Evolutionary conservation across 2,113 vertebrate species (phyloP).

Genomic region (Centropus bengalensis): DNA sequence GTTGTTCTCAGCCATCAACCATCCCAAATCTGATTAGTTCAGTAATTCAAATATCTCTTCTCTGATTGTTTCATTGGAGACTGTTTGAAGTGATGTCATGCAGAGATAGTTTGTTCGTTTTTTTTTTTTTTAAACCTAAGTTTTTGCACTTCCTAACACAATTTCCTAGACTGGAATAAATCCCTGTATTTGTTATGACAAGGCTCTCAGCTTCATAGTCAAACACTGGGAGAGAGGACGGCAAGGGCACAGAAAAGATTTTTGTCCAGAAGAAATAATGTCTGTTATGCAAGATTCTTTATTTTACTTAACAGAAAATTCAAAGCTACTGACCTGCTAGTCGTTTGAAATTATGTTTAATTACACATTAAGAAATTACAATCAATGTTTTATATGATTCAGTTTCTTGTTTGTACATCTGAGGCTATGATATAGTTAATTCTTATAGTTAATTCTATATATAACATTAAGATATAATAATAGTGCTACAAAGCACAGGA

Average conservation of each 20-base stretch:
- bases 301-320: not conserved
- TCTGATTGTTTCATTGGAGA: not conserved
- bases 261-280: not conserved
- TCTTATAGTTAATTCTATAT: not conserved
- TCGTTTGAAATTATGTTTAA: not conserved
- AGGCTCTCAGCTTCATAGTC: not conserved
- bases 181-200: not conserved
- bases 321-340: not conserved
- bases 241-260: not conserved
- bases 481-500: not conserved
- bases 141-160: not conserved
- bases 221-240: not conserved
- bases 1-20: slow-evolving; percentile 22
- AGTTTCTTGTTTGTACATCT: not conserved
- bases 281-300: not conserved
- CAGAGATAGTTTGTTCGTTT: not conserved
- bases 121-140: not conserved
- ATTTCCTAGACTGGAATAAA: not conserved
- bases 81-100: not conserved
- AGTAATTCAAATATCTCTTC: not conserved
- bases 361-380: not conserved
- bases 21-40: slow-evolving; percentile 9
- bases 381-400: not conserved
- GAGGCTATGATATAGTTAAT: not conserved
- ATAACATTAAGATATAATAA: not conserved